phyloP scores from a whole-genome alignment of 2,888 invertebrate species.

The Orthosia cruda region DNA sequence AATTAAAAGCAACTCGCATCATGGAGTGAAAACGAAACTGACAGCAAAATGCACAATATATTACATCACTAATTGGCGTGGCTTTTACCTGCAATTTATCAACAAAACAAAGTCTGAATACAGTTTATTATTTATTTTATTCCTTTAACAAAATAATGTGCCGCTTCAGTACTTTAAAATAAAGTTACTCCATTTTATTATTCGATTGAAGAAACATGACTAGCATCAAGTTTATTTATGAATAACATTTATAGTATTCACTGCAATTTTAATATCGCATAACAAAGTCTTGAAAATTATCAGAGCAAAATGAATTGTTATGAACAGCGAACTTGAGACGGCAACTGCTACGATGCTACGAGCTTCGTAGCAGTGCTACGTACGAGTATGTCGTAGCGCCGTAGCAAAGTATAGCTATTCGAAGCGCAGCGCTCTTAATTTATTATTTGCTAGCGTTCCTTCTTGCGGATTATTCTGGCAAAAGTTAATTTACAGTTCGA shows the following conservation, averaged over 20 bases:
- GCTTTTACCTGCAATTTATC: conserved; percentile 8
- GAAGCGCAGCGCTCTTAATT: not conserved
- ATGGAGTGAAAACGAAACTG: conserved; percentile 9
- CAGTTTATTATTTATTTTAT: conserved; percentile 6
- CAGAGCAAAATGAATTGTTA: conserved; percentile 17
- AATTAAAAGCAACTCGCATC: conserved; percentile 30
- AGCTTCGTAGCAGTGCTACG: conserved; percentile 38
- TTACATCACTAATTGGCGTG: no score
- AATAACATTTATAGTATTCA: conserved; percentile 29
- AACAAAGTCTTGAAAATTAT: conserved; percentile 31
- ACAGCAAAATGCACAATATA: not conserved
- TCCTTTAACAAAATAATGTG: not conserved
- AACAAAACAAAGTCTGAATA: not conserved
- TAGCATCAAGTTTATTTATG: conserved; percentile 1
- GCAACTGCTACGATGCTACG: conserved; percentile 35
- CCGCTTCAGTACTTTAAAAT: conserved; percentile 7
- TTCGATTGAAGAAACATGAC: conserved; percentile 22
- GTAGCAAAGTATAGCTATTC: not conserved
- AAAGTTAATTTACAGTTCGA: not conserved
- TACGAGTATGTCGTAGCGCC: conserved; percentile 1
- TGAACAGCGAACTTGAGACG: conserved; percentile 25
- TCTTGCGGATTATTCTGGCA: no score
- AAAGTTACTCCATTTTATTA: conserved; percentile 19
- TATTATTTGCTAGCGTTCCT: not conserved
- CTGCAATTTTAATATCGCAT: conserved; percentile 38